These are phyloP conservation scores for Myripristis murdjan DNA, from an alignment of 2,797 vertebrate species.

Conservation along the genomic window DNA sequence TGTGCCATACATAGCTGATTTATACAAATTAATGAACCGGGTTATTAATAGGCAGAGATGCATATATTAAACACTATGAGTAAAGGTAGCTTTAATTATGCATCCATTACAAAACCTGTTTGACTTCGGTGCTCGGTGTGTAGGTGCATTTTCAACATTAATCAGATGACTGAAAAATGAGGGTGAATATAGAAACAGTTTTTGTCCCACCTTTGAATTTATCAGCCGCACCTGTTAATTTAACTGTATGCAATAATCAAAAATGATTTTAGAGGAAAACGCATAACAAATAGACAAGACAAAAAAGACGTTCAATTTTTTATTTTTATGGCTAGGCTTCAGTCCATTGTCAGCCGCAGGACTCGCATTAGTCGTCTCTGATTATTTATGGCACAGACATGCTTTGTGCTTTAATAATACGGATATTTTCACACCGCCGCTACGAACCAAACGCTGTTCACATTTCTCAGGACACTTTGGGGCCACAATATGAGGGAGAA, in stretches of 20 bases:
- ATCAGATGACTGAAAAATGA: constrained; percentile 66
- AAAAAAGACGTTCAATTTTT: constrained; percentile 22
- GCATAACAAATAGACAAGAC: constrained; percentile 30
- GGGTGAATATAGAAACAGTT: constrained; percentile 42
- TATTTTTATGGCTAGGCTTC: constrained; percentile 36
- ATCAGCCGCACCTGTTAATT: constrained; percentile 29
- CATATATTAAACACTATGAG: constrained; percentile 86
- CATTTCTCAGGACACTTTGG: constrained; percentile 54
- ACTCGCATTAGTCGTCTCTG: constrained; percentile 26
- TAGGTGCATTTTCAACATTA: constrained; percentile 69
- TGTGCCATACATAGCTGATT: constrained; percentile 81
- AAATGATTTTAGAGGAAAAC: constrained; percentile 33
- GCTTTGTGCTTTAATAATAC: background rate
- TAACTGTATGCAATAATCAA: constrained; percentile 13
- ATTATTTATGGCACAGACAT: constrained; percentile 31
- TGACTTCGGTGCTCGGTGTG: constrained; percentile 66
- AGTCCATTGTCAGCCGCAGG: constrained; percentile 36
- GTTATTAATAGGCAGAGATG: constrained; percentile 84
- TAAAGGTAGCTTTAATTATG: constrained; percentile 88
- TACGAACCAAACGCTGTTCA: background rate
- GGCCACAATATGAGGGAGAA: constrained; percentile 57
- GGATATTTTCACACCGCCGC: constrained; percentile 28
- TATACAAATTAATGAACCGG: constrained; percentile 82
- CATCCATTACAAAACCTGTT: constrained; percentile 84
- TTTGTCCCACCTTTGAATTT: constrained; percentile 38